Base-by-base conservation (phyloP, 1,140 invertebrate genomes). In the Telenomus remus region DNA sequence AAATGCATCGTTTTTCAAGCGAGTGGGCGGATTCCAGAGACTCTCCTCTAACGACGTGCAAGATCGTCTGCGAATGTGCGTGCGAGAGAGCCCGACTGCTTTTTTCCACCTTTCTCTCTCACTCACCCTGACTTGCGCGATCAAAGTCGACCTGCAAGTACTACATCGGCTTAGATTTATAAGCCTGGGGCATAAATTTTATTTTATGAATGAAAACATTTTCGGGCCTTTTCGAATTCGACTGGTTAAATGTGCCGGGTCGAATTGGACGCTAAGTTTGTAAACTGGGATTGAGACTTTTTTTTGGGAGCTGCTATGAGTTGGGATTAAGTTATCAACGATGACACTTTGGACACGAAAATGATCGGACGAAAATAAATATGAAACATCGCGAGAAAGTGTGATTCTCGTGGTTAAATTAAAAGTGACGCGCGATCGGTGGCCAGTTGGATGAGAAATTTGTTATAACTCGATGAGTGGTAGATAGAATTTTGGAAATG, bases 11-110 rank as follows among this genome's bases (percentile, higher is more conserved):
- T 64, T 73, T 54, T 50, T 47, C 44, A 16, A 60, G 14, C 11
- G 49, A 54, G 54, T 60, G 61, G 70, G 55, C 16, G 61, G 55
- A 60, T 64, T 73, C 49, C 43, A 55, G 49, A 49, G 19, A 47
- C 44, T 56, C 43, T 1, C 42, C 53, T 27, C 14, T 27, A 60
- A 73, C 8, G 37, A 55, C 13, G 19, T 60, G 43, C 39, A 44
- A 61, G 46, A 61, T 59, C 12, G 44, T 55, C 50, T 55, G 50
- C 56, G 33, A 73, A 65, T 60, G 60, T 54, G 37, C 7, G 7
- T 63, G 27, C 48, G 16, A 49, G 46, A 42, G 37, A 47, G 27
- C 46, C 50, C 49, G 37, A n/a, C n/a, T n/a, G n/a, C n/a, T n/a
- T n/a, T n/a, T n/a, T n/a, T n/a, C n/a, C n/a, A n/a, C n/a, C n/a